A percentile compares a stretch with the other conserved stretches of the same genome.
These are phyloP conservation scores for Neoitamus cyanurus DNA, from an alignment of 2,888 invertebrate genomes.

Conservation along the genomic window DNA sequence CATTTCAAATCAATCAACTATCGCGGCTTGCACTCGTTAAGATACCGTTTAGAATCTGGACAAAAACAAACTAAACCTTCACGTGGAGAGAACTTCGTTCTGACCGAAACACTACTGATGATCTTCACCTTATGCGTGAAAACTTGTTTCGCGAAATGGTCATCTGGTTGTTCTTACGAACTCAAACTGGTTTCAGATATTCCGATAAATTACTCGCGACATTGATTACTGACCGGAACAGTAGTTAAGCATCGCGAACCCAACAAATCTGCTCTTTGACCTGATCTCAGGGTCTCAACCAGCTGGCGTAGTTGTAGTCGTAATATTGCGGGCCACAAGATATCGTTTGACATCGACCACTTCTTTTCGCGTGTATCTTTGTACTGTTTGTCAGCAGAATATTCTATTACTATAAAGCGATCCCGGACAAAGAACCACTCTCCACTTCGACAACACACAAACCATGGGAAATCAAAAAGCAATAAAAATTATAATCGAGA, in stretches of 20 bases:
- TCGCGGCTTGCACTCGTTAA: not conserved
- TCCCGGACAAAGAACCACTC: not conserved
- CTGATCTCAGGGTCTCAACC: not conserved
- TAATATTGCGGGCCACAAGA: not conserved
- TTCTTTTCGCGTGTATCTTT: not conserved
- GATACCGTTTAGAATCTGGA: not conserved
- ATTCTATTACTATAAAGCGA: not conserved
- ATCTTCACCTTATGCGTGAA: conserved; percentile 7
- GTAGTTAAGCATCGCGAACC: not conserved
- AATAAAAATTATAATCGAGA: not conserved
- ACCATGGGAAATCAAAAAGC: not conserved
- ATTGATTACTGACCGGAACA: not conserved
- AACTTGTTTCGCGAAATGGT: conserved; percentile 22
- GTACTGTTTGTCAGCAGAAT: not conserved
- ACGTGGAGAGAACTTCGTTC: not conserved
- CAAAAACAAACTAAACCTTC: not conserved
- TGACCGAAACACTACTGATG: not conserved
- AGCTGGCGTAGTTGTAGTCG: not conserved
- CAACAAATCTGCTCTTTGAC: conserved; percentile 13
- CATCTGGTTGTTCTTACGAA: conserved; percentile 15
- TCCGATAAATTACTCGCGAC: not conserved
- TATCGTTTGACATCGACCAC: not conserved
- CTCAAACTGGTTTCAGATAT: conserved; percentile 25
- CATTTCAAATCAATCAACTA: not conserved
- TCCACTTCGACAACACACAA: not conserved